Evolutionary conservation across 53 echinoderm and acorn worm genomes (phyloP), one percentile per base, ranked within the genome.

Genomic region (Arbacia lixula): DNA sequence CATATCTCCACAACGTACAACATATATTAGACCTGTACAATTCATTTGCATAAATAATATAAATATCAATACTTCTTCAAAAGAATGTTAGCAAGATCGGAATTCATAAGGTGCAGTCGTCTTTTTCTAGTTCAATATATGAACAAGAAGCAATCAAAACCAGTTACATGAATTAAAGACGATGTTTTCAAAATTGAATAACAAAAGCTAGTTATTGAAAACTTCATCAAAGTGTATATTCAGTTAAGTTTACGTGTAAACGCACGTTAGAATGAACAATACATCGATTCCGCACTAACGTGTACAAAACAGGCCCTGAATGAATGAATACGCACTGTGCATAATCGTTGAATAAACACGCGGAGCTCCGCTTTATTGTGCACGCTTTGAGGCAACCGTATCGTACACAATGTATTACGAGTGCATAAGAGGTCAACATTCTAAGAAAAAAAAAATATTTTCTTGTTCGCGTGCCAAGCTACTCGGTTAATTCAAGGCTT

Each of bases 21-120:
- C 82, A 81, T 64, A 81, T 49, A 63, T 41, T 81, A 63, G 41
- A 63, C 64, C 64, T 81, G 64, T 63, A 81, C 62, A 81, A 63
- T 30, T 63, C 82, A 63, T 81, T 81, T 81, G 82, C 82, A 81
- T 81, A 81, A 81, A 81, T 81, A 81, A 81, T 81, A 81, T 81
- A 81, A 81, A 81, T 81, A 81, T 81, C 22, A 31, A 46, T 63
- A 56, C 36, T 56, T 56, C 60, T 81, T 28, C 56, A 25, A n/a
- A 81, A 16, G 82, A 81, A 81, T 81, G 82, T 81, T 30, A 11
- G 25, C 31, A 12, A 27, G 62, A 37, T 81, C 41, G 82, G 82
- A 81, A 81, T 81, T 49, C 42, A 35, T 14, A 39, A 16, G 46
- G 62, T 63, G 82, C 74, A 53, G 74, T 74, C 54, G 33, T 34